Base-by-base conservation (phyloP, 1,140 invertebrate genomes). In the Ceratina japonica region DNA sequence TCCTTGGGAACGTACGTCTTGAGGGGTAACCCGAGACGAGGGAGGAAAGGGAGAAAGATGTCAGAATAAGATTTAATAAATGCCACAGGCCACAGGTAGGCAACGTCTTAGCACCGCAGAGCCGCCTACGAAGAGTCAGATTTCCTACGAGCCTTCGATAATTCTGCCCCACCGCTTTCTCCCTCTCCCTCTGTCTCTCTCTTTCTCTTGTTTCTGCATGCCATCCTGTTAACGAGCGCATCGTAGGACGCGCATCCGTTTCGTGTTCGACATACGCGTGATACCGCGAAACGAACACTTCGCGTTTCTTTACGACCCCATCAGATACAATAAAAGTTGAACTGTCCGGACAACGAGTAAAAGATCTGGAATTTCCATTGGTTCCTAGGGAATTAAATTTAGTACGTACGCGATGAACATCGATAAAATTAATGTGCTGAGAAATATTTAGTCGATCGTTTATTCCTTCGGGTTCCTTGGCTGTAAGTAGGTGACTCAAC, bases 61-160 rank as follows among this genome's bases (percentile, higher is more conserved):
- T 75, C 81, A 78, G 88, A 87, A 84, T 81, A 63, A 89, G 88
- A 89, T 89, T 89, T 88, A 89, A 89, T 88, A 89, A 89, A 84
- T 82, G 82, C 81, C 70, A 77, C 63, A 80, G 68, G 61, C 79
- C 71, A 79, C 79, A 84, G 74, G 84, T 80, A 86, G 82, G 85
- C 80, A 82, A 87, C 80, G 84, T 87, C 85, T 87, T 86, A 87
- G 83, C 86, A 87, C 86, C 82, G 86, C 81, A 87, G 87, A 87
- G 78, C 85, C 86, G 85, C 86, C 86, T 83, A 87, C 81, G 73
- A 70, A 64, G 86, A 87, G 79, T 87, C 83, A 54, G 83, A 87
- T 87, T 87, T 87, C 86, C 75, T n/a, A 37, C 75, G 63, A 66
- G 75, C 31, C 80, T 70, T 62, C 65, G 84, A 86, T 86, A 79